phyloP scores from a whole-genome alignment of 2,888 invertebrate species.

The Junonia oenone region DNA sequence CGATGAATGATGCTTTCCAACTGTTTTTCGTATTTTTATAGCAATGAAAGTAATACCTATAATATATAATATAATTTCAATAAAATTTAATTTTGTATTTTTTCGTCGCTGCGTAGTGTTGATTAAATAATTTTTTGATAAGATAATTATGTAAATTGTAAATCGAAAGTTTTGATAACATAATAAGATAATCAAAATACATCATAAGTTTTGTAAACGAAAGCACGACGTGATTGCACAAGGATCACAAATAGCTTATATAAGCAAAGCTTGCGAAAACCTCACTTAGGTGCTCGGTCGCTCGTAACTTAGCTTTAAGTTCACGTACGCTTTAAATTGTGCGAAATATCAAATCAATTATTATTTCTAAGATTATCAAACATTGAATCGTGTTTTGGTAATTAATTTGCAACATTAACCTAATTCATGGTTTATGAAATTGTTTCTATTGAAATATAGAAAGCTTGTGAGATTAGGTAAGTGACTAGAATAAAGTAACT shows the following conservation, averaged over 20 bases:
- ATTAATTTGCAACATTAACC: not conserved
- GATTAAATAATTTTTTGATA: not conserved
- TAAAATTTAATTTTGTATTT: not conserved
- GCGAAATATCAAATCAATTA: slow-evolving; percentile 44
- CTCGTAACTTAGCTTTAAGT: slow-evolving; percentile 63
- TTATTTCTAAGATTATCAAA: slow-evolving; percentile 4
- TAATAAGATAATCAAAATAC: not conserved
- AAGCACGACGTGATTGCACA: slow-evolving; percentile 65
- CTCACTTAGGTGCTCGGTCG: slow-evolving; percentile 58
- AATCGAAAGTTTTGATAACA: too few relatives aligned
- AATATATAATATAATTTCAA: too few relatives aligned
- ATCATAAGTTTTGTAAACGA: slow-evolving; percentile 46
- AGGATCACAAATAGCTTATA: slow-evolving; percentile 68
- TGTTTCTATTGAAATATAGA: slow-evolving; percentile 14
- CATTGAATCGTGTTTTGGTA: not conserved
- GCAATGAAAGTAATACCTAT: not conserved
- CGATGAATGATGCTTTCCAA: slow-evolving; percentile 38
- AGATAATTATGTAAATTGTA: not conserved
- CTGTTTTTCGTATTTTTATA: slow-evolving; percentile 13
- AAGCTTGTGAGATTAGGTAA: slow-evolving; percentile 25
- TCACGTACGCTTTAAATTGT: slow-evolving; percentile 50
- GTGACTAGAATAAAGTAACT: slow-evolving; percentile 30
- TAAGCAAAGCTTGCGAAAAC: slow-evolving; percentile 69
- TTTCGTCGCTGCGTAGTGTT: not conserved
- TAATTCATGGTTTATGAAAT: slow-evolving; percentile 3